Base-by-base conservation (phyloP, 2,888 invertebrate species). In the Cabera pusaria region DNA sequence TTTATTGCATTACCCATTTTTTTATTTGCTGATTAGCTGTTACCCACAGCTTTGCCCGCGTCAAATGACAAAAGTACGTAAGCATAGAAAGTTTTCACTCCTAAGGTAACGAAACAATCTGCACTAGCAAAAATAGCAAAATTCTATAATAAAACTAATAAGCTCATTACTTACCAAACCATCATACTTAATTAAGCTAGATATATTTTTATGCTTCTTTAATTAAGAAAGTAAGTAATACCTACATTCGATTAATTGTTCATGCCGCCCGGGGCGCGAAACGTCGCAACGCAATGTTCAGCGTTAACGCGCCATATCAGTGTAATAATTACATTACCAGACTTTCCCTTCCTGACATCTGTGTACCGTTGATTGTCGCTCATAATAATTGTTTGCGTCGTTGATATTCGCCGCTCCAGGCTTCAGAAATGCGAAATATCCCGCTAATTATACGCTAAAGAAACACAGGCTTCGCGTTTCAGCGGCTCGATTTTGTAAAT, bases 341-440 rank as follows among this genome's bases (percentile, higher is more conserved):
- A 76, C 77, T 82, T 84, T 82, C 81, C 73, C 76, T 74, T 67
- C 54, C 68, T 66, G 64, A 71, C 75, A 67, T 74, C 80, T 74
- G 76, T 73, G 67, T 42, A 27, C 56, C 72, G 72, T 75, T 79
- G 81, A 83, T 81, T 81, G 80, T 81, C 84, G 67, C 81, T 85
- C 79, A 77, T 77, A 64, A n/a, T 87, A 85, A 88, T 86, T 87
- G 78, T 75, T 70, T 12, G 21, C 44, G 40, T 36, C 20, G 43
- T 44, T 48, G 46, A 48, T 53, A 39, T 23, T 35, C 44, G 36
- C 27, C 22, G 20, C 36, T 26, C 20, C 17, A 14, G 14, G 14
- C 14, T 14, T 28, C 28, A 19, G 37, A 44, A 44, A 39, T 16
- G 38, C 27, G 32, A 33, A 46, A 22, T 47, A 46, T 42, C 34